phyloP scores from a whole-genome alignment of 2,797 vertebrate species.

The Tinamus major region DNA sequence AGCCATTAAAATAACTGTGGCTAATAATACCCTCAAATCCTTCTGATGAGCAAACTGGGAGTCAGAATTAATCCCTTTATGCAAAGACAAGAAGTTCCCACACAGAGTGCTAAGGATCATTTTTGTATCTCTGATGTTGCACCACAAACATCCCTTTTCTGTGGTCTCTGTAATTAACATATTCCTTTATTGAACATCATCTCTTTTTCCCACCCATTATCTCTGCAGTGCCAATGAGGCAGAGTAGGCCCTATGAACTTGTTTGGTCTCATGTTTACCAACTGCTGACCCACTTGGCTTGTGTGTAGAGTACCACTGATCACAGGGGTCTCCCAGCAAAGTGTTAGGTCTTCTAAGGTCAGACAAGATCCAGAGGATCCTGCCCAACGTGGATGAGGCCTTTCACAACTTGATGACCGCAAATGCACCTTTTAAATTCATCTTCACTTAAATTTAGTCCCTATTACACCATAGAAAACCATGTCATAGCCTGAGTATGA shows the following conservation, averaged over 20 bases:
- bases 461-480: neutral
- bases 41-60: neutral
- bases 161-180: neutral
- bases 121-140: neutral
- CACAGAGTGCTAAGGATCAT: neutral
- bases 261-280: fast-evolving
- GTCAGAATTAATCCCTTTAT: neutral
- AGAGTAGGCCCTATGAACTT: neutral
- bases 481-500: neutral
- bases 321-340: neutral
- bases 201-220: neutral
- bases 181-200: neutral
- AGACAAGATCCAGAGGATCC: neutral
- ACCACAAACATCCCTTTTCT: neutral
- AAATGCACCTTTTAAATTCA: neutral
- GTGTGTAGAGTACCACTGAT: neutral
- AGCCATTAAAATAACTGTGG: neutral
- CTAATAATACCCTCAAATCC: neutral
- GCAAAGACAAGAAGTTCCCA: neutral
- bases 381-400: neutral
- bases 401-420: neutral
- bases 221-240: neutral
- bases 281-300: neutral
- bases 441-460: neutral
- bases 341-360: neutral